Evolutionary conservation across 2,113 vertebrate species (phyloP), one percentile per base, ranked within the genome.

Genomic region (Columba janthina): DNA sequence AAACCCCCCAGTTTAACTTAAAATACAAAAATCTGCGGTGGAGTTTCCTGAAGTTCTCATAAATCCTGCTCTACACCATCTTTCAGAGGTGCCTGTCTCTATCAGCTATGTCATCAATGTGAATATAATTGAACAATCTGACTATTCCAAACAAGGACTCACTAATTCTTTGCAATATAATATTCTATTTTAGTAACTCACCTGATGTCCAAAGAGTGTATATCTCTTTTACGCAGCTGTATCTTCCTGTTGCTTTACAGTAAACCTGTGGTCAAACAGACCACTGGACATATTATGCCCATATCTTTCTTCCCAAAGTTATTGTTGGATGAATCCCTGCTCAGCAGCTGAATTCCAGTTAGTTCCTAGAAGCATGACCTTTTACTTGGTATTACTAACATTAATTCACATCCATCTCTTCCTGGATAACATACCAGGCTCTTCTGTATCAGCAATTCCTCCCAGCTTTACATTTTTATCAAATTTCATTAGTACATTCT

Each of bases 391-490:
- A 40, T 85, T 89, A 25, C 81, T 76, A 93, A 85, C 76, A 92
- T 78, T 53, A 92, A 95, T 87, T 95, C 80, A 87, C 50, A 90
- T 94, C 83, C 60, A 80, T 85, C 79, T 92, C 90, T 71, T 83
- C 67, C 90, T 60, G 42, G 64, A 13, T 66, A 85, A 53, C 36
- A 42, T n/a, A 73, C 42, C 20, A 57, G 1, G 42, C 26, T 93
- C 54, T 65, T 75, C 44, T 10, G 1, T 6, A 50, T 61, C 65
- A 79, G 66, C 46, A 79, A n/a, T 82, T 85, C 85, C 85, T 91
- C 58, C 26, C 78, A 89, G 87, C 61, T 91, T 85, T 72, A 61
- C 34, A n/a, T 69, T 93, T 92, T 91, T 78, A 90, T 89, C 77
- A 78, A 72, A 92, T 91, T 87, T 70, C 54, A 95, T 82, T 87